Base-by-base conservation (phyloP, 2,888 invertebrate genomes). In the Thereva unica region DNA sequence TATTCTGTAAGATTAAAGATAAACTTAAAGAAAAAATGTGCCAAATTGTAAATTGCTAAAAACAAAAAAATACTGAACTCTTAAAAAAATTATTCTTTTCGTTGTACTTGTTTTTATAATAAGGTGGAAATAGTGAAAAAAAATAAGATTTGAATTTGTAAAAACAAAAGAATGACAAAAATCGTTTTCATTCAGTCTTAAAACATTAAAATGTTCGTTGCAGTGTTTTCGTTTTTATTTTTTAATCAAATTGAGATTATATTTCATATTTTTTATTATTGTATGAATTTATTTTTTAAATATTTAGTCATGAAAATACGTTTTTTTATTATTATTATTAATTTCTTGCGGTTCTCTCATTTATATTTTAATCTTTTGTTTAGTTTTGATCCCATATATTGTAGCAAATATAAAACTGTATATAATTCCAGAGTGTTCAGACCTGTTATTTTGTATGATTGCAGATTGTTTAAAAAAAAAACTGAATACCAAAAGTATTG, bases 21-120 rank as follows among this genome's bases (percentile, higher is more conserved):
- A 23, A 23, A 23, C 23, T 23, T 68, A 67, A 70, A 37, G 64
- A 55, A 72, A 74, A 76, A 76, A 77, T 78, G 78, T 78, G 78
- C 78, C 78, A 78, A 78, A 78, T 78, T 79, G 78, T 78, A 78
- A 76, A 78, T 77, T 77, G 76, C 63, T 54, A 63, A 53, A 55
- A 66, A 54, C 34, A 42, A 34, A 66, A 54, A 40, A 42, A 34
- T 47, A 47, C 38, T 59, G 35, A 47, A 47, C 49, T 37, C 59
- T 55, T 12, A 34, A 23, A 34, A 34, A 47, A 38, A 40, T 49
- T 34, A 38, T 45, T 37, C 23, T 47, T 41, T 59, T 47, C 47
- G 34, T 37, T 12, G 38, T 45, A 37, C 12, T 12, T 2, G 55
- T 59, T 59, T 45, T 37, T 9, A 38, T 59, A 47, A 47, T 47